Evolutionary conservation across 2,113 vertebrate species (phyloP), one percentile per base, ranked within the genome.

Genomic region (Neoarius graeffei): DNA sequence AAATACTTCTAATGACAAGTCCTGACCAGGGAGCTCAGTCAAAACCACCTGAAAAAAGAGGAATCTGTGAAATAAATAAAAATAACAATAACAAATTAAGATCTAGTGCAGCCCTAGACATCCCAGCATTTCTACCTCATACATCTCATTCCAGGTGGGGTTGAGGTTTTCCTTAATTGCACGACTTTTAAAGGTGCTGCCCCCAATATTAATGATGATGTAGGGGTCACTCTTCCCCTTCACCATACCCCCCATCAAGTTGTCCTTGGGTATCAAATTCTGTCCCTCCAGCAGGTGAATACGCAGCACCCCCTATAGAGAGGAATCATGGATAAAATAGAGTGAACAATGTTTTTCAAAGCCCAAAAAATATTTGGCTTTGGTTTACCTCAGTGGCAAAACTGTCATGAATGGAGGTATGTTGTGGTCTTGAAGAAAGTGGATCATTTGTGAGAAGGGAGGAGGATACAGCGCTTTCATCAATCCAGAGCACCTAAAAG

Each of bases 161-260:
- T 96, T 98, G 20, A 99, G 96, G 80, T 97, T 97, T 84, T 94
- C 90, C 66, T 97, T 96, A 57, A 98, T 91, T 0, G 97, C 96
- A 2, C 86, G 91, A 86, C 96, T 99, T 54, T 94, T 96, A 93
- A 98, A 97, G 54, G 93, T 96, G 92, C 94, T 94, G 0, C 96
- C 96, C 1, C 96, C 96, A 5, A 97, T 91, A 83, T 95, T 96
- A 23, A 97, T 91, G 83, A 95, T 96, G 60, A 95, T 95, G 0
- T 97, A 99, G 1, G 97, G 97, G 89, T 99, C 97, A 17, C 97
- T 98, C 89, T 98, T 98, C 84, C 97, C 97, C 93, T 97, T 97
- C 82, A 98, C 94, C 93, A 98, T 88, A 77, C 95, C 95, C 20
- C 95, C 95, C 94, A 98, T 94, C 92, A 97, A 89, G 90, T 97